Percentiles rank a stretch among this genome's conserved stretches.
phyloP scores from a whole-genome alignment of 2,888 invertebrate species.

The Eumerus sabulonum region DNA sequence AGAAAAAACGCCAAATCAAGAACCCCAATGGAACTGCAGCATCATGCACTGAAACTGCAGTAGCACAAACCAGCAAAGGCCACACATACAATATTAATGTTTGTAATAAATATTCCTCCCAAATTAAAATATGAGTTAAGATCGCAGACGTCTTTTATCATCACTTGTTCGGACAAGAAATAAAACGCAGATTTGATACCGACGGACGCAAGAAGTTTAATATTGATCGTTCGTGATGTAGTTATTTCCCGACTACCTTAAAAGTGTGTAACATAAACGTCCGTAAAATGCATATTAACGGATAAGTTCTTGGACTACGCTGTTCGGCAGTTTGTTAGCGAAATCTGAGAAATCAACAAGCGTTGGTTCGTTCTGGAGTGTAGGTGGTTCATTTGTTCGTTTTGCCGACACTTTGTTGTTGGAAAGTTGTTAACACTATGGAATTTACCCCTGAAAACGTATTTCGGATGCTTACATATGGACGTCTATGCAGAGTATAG shows the following conservation, averaged over 20 bases:
- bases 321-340: slow-evolving; percentile 8
- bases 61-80: slow-evolving; percentile 61
- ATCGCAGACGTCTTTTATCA: slow-evolving; percentile 65
- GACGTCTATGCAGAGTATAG: slow-evolving; percentile 58
- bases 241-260: slow-evolving; percentile 64
- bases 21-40: too few relatives aligned
- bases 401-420: slow-evolving; percentile 78
- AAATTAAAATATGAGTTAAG: slow-evolving; percentile 77
- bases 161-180: slow-evolving; percentile 46
- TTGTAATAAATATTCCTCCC: slow-evolving; percentile 77
- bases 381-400: slow-evolving; percentile 46
- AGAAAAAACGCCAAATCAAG: too few relatives aligned
- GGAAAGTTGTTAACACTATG: slow-evolving; percentile 79
- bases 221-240: slow-evolving; percentile 48
- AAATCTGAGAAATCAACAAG: slow-evolving; percentile 58
- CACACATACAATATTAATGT: slow-evolving; percentile 76
- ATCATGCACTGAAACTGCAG: slow-evolving; percentile 70
- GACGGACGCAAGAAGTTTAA: slow-evolving; percentile 48
- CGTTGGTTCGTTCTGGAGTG: slow-evolving; percentile 71
- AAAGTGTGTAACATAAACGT: slow-evolving; percentile 61
- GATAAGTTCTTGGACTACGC: slow-evolving; percentile 42
- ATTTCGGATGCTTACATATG: slow-evolving; percentile 75
- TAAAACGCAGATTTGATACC: slow-evolving; percentile 46
- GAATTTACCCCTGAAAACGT: slow-evolving; percentile 79
- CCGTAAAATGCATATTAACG: slow-evolving; percentile 39